These are phyloP conservation scores for Aramus guarauna DNA, from an alignment of 2,113 vertebrate species.

Conservation along the genomic window DNA sequence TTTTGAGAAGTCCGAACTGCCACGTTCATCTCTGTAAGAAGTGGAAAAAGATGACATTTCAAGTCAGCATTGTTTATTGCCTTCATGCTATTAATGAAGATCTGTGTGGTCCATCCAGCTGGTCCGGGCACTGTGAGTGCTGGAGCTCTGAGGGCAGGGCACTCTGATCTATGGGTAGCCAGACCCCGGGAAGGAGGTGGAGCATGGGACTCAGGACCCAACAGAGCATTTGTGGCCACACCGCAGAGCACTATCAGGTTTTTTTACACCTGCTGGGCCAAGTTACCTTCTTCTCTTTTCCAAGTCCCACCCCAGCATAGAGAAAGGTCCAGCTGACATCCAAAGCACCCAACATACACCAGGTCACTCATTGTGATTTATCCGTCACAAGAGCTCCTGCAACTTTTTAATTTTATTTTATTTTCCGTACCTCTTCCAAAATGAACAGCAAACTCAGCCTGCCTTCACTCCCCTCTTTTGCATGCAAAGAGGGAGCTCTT, in stretches of 20 bases:
- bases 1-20: neutral
- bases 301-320: neutral
- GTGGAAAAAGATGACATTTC: neutral
- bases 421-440: neutral
- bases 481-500: neutral
- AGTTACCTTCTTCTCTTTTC: neutral
- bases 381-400: neutral
- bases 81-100: accelerated
- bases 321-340: neutral
- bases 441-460: neutral
- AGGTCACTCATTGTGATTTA: neutral
- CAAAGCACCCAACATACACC: neutral
- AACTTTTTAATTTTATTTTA: neutral
- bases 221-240: neutral
- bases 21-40: neutral
- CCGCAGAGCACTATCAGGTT: neutral
- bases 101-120: neutral
- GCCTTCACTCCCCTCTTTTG: neutral
- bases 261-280: neutral
- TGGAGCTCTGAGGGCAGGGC: neutral
- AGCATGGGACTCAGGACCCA: neutral
- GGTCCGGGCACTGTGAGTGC: neutral
- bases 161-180: neutral
- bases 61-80: neutral
- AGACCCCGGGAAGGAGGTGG: neutral